Conservation (phyloP, 1,140 invertebrate species). For the Tetramorium parvispinum region DNA sequence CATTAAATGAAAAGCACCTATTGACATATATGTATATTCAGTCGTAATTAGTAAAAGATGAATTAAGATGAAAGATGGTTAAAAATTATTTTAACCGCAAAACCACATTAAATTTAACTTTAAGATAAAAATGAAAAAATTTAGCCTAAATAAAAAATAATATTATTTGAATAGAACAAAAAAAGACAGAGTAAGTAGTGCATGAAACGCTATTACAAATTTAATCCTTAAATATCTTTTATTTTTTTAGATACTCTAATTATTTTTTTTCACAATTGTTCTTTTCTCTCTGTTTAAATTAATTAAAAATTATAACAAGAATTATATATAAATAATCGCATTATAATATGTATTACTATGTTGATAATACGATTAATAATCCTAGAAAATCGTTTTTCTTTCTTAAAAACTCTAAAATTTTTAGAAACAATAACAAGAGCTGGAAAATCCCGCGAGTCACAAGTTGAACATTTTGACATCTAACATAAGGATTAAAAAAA, state of each 20-base stretch:
- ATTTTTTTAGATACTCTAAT: not conserved
- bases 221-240: not conserved
- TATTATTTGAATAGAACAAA: not conserved
- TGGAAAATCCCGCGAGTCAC: not conserved
- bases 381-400: not conserved
- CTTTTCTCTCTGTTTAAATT: not conserved
- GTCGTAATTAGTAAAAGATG: not conserved
- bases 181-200: not conserved
- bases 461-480: not conserved
- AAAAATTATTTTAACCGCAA: not conserved
- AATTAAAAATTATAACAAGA: not conserved
- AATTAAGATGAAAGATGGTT: not conserved
- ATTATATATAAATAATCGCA: not conserved
- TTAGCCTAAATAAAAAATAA: not conserved
- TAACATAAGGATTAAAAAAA: constrained; percentile 52
- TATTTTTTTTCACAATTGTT: not conserved
- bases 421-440: not conserved
- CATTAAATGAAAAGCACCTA: not conserved
- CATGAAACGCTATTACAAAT: not conserved
- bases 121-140: not conserved
- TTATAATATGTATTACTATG: not conserved
- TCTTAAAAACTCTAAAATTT: not conserved
- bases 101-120: not conserved
- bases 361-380: not conserved
- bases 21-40: too few species aligned